Percentiles rank a stretch among this genome's conserved stretches.
Conservation (phyloP, 2,888 invertebrate genomes). For the Liopterus haemorrhoidalis region DNA sequence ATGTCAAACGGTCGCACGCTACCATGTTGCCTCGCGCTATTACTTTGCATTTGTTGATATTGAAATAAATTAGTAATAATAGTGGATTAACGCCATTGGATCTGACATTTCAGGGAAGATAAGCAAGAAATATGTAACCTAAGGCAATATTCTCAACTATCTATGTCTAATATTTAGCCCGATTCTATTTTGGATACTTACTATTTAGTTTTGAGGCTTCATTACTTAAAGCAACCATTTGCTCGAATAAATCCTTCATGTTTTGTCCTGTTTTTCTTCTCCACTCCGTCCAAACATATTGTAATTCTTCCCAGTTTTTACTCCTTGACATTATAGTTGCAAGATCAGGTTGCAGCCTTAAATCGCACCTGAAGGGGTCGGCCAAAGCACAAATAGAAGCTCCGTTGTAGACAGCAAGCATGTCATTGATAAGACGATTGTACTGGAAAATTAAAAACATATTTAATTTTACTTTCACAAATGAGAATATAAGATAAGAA, state of each 20-base stretch:
- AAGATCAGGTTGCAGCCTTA: slow-evolving; percentile 73
- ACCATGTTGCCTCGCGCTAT: too few relatives aligned
- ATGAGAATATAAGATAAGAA: not conserved
- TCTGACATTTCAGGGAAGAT: too few relatives aligned
- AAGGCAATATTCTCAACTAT: too few relatives aligned
- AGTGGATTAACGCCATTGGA: too few relatives aligned
- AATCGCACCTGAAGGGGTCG: slow-evolving; percentile 75
- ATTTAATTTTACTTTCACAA: not conserved
- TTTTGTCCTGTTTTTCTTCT: slow-evolving; percentile 75
- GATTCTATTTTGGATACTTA: slow-evolving; percentile 54
- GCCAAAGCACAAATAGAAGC: slow-evolving; percentile 80
- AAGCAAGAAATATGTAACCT: too few relatives aligned
- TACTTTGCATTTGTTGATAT: too few relatives aligned
- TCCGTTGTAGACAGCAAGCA: slow-evolving; percentile 80
- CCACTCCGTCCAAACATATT: slow-evolving; percentile 87
- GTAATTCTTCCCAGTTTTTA: slow-evolving; percentile 82
- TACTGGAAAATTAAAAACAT: slow-evolving; percentile 55
- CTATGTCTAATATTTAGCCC: too few relatives aligned
- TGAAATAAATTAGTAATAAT: too few relatives aligned
- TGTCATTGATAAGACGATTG: slow-evolving; percentile 80
- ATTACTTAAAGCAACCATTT: slow-evolving; percentile 71
- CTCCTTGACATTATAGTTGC: slow-evolving; percentile 71
- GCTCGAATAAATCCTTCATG: slow-evolving; percentile 72
- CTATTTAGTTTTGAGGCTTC: slow-evolving; percentile 76
- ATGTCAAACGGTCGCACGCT: too few relatives aligned